phyloP scores from a whole-genome alignment of 1,140 invertebrate species.

The Nylanderia fulva region DNA sequence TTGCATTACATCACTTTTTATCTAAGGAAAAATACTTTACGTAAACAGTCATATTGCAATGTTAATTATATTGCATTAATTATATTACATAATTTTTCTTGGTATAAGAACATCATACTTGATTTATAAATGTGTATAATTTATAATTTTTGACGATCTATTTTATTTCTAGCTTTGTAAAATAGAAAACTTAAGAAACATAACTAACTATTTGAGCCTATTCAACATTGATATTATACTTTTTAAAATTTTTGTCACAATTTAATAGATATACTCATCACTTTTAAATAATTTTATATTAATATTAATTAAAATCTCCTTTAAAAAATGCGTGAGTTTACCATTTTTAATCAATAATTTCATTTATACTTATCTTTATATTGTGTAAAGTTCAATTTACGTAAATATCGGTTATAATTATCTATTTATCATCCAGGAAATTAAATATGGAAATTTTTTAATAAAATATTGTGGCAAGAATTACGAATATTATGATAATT shows the following conservation, averaged over 20 bases:
- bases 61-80: not conserved
- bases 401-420: not conserved
- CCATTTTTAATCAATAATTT: not conserved
- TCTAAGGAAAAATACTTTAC: not conserved
- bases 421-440: not conserved
- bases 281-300: not conserved
- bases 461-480: not conserved
- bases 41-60: not conserved
- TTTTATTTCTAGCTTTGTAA: too few relatives aligned
- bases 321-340: too few relatives aligned
- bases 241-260: not conserved
- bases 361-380: not conserved
- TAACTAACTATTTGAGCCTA: too few relatives aligned
- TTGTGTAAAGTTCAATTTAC: not conserved
- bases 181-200: too few relatives aligned
- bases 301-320: not conserved
- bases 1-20: too few relatives aligned
- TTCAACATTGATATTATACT: too few relatives aligned
- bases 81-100: not conserved
- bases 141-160: too few relatives aligned
- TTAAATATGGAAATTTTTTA: not conserved
- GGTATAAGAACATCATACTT: too few relatives aligned
- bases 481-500: too few relatives aligned
- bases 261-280: not conserved
- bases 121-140: too few relatives aligned